Evolutionary conservation across 2,113 vertebrate genomes (phyloP).

Genomic region (Bubalus kerabau): DNA sequence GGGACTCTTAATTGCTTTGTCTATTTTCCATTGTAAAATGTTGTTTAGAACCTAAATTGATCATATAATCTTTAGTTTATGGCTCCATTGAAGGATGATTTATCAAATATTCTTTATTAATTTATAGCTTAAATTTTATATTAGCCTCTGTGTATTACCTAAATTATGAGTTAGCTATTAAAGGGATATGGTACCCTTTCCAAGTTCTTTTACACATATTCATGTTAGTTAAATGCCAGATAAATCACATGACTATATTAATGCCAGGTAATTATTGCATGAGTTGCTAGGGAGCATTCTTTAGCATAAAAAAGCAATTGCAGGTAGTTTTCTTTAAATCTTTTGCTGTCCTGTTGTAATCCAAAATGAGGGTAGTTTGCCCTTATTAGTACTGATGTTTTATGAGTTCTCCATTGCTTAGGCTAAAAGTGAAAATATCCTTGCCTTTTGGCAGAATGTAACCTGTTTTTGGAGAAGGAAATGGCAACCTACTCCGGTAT

Average conservation of each 20-base stretch:
- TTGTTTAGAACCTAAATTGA: conserved; percentile 14
- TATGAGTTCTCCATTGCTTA: neutral
- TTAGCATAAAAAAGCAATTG: conserved; percentile 33
- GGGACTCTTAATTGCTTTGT: conserved; percentile 16
- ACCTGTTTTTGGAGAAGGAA: neutral
- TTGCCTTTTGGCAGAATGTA: neutral
- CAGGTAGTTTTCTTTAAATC: neutral
- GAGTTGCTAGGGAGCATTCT: neutral
- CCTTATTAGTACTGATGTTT: neutral
- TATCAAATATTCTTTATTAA: conserved; percentile 54
- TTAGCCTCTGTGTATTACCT: conserved; percentile 5
- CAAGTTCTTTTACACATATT: neutral
- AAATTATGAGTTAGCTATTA: conserved; percentile 26
- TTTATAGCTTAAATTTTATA: neutral
- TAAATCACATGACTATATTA: neutral
- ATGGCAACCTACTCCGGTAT: neutral
- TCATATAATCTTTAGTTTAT: neutral
- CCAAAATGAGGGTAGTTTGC: neutral
- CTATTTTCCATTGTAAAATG: conserved; percentile 47
- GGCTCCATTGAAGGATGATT: conserved; percentile 6
- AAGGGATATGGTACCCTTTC: neutral
- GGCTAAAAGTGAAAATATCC: neutral
- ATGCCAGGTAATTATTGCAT: neutral
- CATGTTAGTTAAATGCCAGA: neutral
- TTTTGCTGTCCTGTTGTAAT: neutral